Conservation (phyloP, 2,113 vertebrate genomes). For the Grantiella picta region DNA sequence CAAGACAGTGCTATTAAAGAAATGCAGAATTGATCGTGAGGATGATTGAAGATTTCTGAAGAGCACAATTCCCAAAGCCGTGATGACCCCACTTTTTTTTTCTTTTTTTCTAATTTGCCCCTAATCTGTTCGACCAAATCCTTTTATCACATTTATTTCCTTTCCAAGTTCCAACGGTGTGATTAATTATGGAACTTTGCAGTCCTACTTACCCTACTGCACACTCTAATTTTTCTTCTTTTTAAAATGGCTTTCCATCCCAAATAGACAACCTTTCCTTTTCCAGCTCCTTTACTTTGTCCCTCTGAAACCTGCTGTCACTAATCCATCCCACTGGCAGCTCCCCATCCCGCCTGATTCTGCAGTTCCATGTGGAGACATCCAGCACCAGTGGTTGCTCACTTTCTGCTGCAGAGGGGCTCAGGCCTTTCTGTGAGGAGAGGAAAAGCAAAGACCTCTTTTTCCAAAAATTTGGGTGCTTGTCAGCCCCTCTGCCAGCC, state of each 20-base stretch:
- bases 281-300: background rate
- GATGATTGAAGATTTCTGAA: constrained; percentile 65
- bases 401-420: accelerated
- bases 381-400: background rate
- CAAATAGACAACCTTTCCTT: background rate
- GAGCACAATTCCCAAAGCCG: constrained; percentile 51
- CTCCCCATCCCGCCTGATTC: background rate
- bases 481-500: background rate
- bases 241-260: constrained; percentile 23
- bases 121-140: constrained; percentile 67
- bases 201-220: constrained; percentile 17
- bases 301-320: background rate
- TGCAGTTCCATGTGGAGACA: background rate
- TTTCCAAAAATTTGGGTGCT: accelerated
- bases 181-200: constrained; percentile 67
- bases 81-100: constrained; percentile 22
- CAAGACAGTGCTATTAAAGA: constrained; percentile 53
- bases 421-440: accelerated
- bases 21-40: constrained; percentile 62
- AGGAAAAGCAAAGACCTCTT: background rate
- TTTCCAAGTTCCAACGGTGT: constrained; percentile 48
- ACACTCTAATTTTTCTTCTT: constrained; percentile 50
- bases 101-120: constrained; percentile 43
- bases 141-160: constrained; percentile 67
- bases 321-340: background rate